Conservation (phyloP, 2,797 vertebrate genomes). For the Chaetodon trifasciatus region DNA sequence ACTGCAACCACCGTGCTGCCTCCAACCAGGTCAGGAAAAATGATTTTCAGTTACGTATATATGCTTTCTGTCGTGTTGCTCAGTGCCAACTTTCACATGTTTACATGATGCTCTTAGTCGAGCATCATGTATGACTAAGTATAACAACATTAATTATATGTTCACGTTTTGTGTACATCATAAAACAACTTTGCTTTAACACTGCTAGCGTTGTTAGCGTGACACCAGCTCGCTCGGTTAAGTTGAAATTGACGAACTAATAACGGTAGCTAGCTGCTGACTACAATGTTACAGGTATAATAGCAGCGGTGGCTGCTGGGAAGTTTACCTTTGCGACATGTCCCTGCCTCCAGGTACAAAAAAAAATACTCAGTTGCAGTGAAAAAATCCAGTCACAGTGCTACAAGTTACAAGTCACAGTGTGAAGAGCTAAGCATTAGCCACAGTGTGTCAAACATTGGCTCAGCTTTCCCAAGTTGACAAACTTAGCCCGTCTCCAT, state of each 20-base stretch:
- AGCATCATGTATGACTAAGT: no score
- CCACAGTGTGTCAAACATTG: not conserved
- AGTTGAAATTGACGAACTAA: no score
- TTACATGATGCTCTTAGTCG: no score
- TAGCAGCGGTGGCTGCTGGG: not conserved
- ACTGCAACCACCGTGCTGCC: not conserved
- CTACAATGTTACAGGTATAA: not conserved
- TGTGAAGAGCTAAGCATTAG: not conserved
- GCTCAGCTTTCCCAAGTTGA: not conserved
- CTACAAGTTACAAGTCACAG: not conserved
- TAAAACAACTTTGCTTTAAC: not conserved
- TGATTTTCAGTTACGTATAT: not conserved
- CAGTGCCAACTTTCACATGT: not conserved
- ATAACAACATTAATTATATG: not conserved
- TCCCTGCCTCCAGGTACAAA: not conserved
- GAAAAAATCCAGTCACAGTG: no score
- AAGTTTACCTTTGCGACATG: conserved; percentile 80
- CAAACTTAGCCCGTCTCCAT: conserved; percentile 60
- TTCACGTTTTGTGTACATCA: no score
- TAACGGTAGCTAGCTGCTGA: no score
- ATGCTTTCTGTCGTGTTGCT: not conserved
- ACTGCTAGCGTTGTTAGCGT: not conserved
- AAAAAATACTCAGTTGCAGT: not conserved
- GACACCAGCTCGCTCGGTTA: not conserved
- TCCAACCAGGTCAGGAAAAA: not conserved